A percentile compares a stretch with the other conserved stretches of the same genome.
These are phyloP conservation scores for roundworm (Caenorhabditis elegans) DNA, from an alignment of 1,140 invertebrate genomes.

Conservation along the genomic window DNA sequence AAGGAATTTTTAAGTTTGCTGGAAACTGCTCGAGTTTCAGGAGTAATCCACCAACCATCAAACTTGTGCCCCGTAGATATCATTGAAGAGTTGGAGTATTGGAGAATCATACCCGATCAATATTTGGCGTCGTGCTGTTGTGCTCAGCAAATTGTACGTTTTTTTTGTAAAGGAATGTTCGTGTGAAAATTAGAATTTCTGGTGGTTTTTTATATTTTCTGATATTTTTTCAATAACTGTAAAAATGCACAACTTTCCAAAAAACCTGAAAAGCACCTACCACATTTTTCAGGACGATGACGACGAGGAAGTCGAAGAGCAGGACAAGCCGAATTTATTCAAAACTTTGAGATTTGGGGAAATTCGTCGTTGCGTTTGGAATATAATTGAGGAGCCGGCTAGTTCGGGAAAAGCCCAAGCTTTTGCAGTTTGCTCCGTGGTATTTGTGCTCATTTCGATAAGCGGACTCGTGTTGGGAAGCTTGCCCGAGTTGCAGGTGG, in stretches of 20 bases:
- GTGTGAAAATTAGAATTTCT: no score
- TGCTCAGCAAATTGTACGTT: not conserved
- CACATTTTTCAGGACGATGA: constrained; percentile 40
- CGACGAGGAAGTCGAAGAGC: not conserved
- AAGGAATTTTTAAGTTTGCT: not conserved
- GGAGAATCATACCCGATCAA: constrained; percentile 49
- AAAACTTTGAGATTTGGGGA: constrained; percentile 52
- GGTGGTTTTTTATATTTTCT: no score
- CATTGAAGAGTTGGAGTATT: constrained; percentile 56
- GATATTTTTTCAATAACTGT: no score
- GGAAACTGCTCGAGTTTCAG: no score
- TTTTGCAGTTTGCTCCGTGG: constrained; percentile 54
- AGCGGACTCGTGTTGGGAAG: constrained; percentile 55
- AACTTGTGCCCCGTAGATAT: constrained; percentile 56
- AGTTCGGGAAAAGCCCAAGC: constrained; percentile 55
- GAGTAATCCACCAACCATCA: constrained; percentile 53
- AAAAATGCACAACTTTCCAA: no score
- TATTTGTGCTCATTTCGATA: constrained; percentile 59
- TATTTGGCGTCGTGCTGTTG: constrained; percentile 52
- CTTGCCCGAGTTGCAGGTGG: constrained; percentile 54
- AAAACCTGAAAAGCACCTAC: no score
- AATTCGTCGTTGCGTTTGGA: constrained; percentile 52
- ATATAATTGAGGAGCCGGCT: constrained; percentile 55
- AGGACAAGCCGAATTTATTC: constrained; percentile 50
- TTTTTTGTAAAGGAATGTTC: not conserved